These are phyloP conservation scores for Phataginus tricuspis DNA, from an alignment of 2,797 vertebrate species.

Conservation along the genomic window DNA sequence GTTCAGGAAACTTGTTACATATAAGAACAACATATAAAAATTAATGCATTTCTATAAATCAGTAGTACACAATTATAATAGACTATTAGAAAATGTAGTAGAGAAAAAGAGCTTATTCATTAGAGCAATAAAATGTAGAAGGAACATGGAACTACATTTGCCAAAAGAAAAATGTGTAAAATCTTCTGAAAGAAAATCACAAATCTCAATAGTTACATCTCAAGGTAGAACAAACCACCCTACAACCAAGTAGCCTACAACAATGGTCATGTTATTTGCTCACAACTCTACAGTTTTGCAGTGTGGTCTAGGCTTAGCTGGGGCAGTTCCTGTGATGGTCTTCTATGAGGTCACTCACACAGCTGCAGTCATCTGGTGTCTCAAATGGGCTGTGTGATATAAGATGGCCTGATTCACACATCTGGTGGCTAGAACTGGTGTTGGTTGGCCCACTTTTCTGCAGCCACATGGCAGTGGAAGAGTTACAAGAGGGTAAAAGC, in stretches of 20 bases:
- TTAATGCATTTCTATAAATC: neutral
- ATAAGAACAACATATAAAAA: slow-evolving; percentile 11
- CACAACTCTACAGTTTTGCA: neutral
- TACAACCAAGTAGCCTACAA: neutral
- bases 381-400: neutral
- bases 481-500: neutral
- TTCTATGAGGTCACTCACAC: neutral
- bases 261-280: neutral
- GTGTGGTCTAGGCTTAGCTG: neutral
- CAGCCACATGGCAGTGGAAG: neutral
- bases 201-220: neutral
- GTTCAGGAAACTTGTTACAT: neutral
- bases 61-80: neutral
- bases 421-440: neutral
- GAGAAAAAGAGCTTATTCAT: neutral
- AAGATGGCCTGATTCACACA: neutral
- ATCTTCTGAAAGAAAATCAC: neutral
- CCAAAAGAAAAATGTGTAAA: neutral
- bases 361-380: neutral
- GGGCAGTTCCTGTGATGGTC: neutral
- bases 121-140: neutral
- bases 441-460: neutral
- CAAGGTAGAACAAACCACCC: neutral
- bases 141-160: neutral
- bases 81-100: neutral